Percentiles rank a stretch among this genome's conserved stretches.
Evolutionary conservation across 2,797 vertebrate genomes (phyloP).

Genomic region (Melopsittacus undulatus): DNA sequence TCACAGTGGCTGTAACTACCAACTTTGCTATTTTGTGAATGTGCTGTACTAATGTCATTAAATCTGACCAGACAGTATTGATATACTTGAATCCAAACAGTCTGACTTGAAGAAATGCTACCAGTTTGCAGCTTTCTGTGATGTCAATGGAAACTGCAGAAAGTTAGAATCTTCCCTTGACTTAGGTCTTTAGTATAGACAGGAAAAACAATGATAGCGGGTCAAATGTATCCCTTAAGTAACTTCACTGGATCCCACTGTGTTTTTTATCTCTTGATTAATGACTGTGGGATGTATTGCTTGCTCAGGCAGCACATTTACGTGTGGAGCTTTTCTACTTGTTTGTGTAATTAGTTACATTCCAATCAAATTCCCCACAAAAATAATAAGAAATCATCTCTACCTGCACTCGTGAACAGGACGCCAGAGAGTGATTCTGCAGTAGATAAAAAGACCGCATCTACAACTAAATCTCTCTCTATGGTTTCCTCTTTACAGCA

Average conservation of each 20-base stretch:
- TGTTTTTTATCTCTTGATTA: slow-evolving; percentile 53
- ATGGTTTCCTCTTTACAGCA: slow-evolving; percentile 17
- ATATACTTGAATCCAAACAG: not conserved
- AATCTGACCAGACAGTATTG: not conserved
- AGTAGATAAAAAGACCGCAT: slow-evolving; percentile 30
- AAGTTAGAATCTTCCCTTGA: not conserved
- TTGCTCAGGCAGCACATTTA: slow-evolving; percentile 31
- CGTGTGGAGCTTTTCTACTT: not conserved
- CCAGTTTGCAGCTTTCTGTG: not conserved
- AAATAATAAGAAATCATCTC: slow-evolving; percentile 70
- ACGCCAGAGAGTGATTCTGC: slow-evolving; percentile 46
- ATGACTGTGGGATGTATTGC: slow-evolving; percentile 5
- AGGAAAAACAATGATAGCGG: not conserved
- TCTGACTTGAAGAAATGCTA: not conserved
- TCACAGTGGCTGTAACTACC: not conserved
- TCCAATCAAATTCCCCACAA: slow-evolving; percentile 67
- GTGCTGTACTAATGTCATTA: not conserved
- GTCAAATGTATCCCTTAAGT: slow-evolving; percentile 19
- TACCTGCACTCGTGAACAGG: slow-evolving; percentile 24
- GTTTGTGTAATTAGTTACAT: slow-evolving; percentile 59
- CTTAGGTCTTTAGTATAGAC: not conserved
- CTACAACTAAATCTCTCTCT: slow-evolving; percentile 26
- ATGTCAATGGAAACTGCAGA: not conserved
- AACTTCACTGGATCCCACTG: not conserved
- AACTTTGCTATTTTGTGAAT: not conserved